phyloP scores from a whole-genome alignment of 2,113 vertebrate genomes.

The Amazona vittata region DNA sequence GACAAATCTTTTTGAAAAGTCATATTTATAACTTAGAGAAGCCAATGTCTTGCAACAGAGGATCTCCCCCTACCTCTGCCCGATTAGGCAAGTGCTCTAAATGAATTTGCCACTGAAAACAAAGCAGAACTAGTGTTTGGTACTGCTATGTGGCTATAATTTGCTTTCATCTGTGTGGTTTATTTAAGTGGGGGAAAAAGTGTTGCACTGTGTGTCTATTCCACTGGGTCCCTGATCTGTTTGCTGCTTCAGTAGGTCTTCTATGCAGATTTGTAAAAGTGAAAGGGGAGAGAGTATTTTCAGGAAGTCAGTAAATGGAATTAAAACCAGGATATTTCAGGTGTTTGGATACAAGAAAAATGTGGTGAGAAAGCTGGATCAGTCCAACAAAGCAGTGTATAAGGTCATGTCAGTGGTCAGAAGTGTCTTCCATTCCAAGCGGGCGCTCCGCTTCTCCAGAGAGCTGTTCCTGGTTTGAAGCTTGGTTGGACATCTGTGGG shows the following conservation, averaged over 20 bases:
- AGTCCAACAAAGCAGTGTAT: neutral
- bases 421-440: neutral
- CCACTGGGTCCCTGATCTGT: neutral
- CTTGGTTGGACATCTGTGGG: neutral
- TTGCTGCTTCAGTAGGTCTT: neutral
- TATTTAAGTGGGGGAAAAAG: neutral
- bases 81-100: neutral
- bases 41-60: neutral
- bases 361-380: neutral
- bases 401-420: neutral
- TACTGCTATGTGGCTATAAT: neutral
- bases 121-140: neutral
- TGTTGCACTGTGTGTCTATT: neutral
- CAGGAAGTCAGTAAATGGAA: neutral
- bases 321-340: neutral
- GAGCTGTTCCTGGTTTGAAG: neutral
- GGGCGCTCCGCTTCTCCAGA: rapidly evolving
- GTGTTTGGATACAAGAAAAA: neutral
- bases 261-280: neutral
- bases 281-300: neutral
- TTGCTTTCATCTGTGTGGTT: neutral
- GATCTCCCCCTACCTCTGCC: neutral
- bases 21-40: neutral
- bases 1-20: neutral
- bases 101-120: neutral